Evolutionary conservation across 2,888 invertebrate species (phyloP).

Genomic region (Pegoplata infirma): DNA sequence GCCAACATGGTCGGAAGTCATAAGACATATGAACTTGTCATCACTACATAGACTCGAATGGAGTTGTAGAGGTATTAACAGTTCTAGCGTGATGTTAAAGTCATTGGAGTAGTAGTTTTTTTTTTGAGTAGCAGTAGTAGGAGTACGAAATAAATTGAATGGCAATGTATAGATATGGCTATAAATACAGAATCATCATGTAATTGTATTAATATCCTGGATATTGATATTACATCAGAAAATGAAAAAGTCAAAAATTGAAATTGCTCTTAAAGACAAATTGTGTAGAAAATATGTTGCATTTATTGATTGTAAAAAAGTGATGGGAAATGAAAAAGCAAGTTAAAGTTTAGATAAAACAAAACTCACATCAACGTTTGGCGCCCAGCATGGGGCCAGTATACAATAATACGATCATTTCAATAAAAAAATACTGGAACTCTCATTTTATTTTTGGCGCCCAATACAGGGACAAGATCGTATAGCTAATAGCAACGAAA

Average conservation of each 20-base stretch:
- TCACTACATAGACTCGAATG: conserved; percentile 50
- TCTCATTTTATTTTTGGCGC: too few relatives aligned
- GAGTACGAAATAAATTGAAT: conserved; percentile 22
- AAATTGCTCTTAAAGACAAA: conserved; percentile 24
- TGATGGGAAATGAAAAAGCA: too few relatives aligned
- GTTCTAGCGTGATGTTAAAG: conserved; percentile 20
- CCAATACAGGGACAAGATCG: too few relatives aligned
- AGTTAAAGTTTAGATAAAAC: too few relatives aligned
- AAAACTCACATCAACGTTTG: too few relatives aligned
- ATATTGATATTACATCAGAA: conserved; percentile 17
- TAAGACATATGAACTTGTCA: conserved; percentile 67
- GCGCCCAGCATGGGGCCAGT: too few relatives aligned
- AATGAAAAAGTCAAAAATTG: conserved; percentile 23
- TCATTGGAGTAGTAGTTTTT: background rate
- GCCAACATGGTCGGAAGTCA: conserved; percentile 74
- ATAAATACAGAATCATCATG: conserved; percentile 21
- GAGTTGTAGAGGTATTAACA: conserved; percentile 6
- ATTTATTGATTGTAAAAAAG: background rate
- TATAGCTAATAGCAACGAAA: too few relatives aligned
- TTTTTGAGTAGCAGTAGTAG: background rate
- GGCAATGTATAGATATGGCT: conserved; percentile 18
- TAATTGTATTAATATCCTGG: conserved; percentile 44
- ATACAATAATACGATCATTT: too few relatives aligned
- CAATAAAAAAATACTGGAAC: too few relatives aligned
- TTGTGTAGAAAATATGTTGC: background rate